A percentile compares a stretch with the other conserved stretches of the same genome.
Conservation (phyloP, 2,888 invertebrate genomes). For the Octonoba sinensis region DNA sequence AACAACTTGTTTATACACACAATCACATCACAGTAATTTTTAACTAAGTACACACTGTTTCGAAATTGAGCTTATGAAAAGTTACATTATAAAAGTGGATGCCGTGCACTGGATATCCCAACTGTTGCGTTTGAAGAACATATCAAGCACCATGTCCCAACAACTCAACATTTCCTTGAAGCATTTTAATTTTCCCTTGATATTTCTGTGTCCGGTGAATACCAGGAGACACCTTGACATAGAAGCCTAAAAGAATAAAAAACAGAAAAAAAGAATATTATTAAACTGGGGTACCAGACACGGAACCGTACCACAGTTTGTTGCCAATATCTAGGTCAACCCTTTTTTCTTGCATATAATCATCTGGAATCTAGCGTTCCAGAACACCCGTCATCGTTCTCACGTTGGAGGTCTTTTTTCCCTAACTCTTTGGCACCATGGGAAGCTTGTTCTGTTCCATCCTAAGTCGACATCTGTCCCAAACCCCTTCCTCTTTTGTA, state of each 20-base stretch:
- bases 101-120: too few relatives aligned
- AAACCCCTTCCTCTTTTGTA: slow-evolving; percentile 31
- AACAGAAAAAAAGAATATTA: slow-evolving; percentile 11
- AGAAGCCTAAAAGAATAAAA: slow-evolving; percentile 38
- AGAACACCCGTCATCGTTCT: slow-evolving; percentile 17
- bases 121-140: too few relatives aligned
- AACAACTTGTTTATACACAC: too few relatives aligned
- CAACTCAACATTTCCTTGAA: too few relatives aligned
- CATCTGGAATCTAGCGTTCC: slow-evolving; percentile 40
- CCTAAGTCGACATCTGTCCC: slow-evolving; percentile 41
- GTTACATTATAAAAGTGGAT: too few relatives aligned
- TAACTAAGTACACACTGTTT: too few relatives aligned
- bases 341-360: slow-evolving; percentile 41
- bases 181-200: too few relatives aligned
- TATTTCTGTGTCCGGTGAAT: slow-evolving; percentile 6
- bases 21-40: too few relatives aligned
- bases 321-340: slow-evolving; percentile 48
- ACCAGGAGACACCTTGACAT: slow-evolving; percentile 54
- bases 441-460: slow-evolving; percentile 37
- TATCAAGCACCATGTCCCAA: too few relatives aligned
- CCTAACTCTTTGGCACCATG: not conserved
- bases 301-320: slow-evolving; percentile 48
- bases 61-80: too few relatives aligned
- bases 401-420: slow-evolving; percentile 23
- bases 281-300: slow-evolving; percentile 1